Conservation (phyloP, 2,113 vertebrate genomes). For the Laticauda colubrina region DNA sequence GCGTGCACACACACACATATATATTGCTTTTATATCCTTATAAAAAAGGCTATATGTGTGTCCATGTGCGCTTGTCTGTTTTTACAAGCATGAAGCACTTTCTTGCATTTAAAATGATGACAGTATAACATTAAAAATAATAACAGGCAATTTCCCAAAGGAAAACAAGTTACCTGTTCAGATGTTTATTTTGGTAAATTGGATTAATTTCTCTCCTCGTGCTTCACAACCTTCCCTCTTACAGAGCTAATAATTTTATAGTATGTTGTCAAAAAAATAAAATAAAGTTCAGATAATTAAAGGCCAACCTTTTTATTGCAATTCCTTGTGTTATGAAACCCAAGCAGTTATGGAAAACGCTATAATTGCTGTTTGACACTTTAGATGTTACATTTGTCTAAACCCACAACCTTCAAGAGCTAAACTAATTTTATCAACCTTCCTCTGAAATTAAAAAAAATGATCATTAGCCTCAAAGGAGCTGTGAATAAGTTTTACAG, state of each 20-base stretch:
- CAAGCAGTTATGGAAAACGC: conserved; percentile 46
- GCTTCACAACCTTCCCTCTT: conserved; percentile 40
- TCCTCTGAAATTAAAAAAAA: conserved; percentile 31
- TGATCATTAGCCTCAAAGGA: conserved; percentile 76
- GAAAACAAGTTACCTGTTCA: conserved; percentile 43
- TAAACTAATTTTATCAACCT: conserved; percentile 59
- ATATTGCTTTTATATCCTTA: conserved; percentile 55
- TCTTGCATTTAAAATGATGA: conserved; percentile 47
- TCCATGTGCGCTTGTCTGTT: conserved; percentile 30
- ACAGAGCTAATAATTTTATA: conserved; percentile 24
- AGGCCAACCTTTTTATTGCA: conserved; percentile 49
- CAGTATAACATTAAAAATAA: conserved; percentile 55
- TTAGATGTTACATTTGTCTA: conserved; percentile 56
- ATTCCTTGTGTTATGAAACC: conserved; percentile 41
- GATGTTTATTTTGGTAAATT: conserved; percentile 52
- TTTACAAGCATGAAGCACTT: conserved; percentile 57
- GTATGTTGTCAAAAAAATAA: conserved; percentile 39
- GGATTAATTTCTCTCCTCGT: conserved; percentile 11
- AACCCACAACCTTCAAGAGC: conserved; percentile 59
- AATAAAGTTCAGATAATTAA: conserved; percentile 42
- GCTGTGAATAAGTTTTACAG: conserved; percentile 73
- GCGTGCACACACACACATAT: background rate
- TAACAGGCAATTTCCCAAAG: conserved; percentile 54
- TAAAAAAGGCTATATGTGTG: conserved; percentile 47
- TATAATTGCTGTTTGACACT: conserved; percentile 57